Conservation (phyloP, 2,797 vertebrate species). For the Diplodus sargus region DNA sequence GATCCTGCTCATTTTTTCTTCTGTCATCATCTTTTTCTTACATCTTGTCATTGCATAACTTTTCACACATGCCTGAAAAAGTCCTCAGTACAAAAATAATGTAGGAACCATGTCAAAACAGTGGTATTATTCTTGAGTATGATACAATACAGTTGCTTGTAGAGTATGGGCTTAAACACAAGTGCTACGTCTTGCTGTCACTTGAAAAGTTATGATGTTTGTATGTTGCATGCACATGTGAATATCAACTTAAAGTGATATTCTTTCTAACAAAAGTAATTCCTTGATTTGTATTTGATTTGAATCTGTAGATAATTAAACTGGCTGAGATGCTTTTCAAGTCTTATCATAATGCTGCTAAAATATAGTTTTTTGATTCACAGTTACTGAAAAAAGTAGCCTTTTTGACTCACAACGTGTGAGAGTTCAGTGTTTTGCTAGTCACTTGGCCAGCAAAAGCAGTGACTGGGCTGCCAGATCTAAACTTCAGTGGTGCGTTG, state of each 20-base stretch:
- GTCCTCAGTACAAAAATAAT: constrained; percentile 1
- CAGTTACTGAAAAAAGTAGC: background rate
- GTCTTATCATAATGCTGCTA: background rate
- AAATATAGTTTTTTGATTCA: constrained; percentile 14
- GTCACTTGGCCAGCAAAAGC: background rate
- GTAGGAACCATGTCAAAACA: constrained; percentile 65
- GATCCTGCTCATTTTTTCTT: background rate
- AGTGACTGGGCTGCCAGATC: background rate
- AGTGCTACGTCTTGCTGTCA: constrained; percentile 68
- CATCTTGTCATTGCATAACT: constrained; percentile 1
- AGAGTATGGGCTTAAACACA: constrained; percentile 67
- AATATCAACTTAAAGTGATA: constrained; percentile 77
- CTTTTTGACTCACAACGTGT: background rate
- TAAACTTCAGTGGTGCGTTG: background rate
- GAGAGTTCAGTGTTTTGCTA: constrained; percentile 4
- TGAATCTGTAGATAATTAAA: constrained; percentile 19
- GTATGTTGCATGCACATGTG: constrained; percentile 80
- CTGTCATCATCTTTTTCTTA: background rate
- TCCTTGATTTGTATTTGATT: constrained; percentile 46
- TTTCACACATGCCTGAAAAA: constrained; percentile 2
- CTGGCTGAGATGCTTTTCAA: constrained; percentile 2
- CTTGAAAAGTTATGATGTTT: constrained; percentile 66
- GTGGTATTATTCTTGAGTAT: constrained; percentile 77
- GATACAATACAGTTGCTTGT: constrained; percentile 58
- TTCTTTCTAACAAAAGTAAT: constrained; percentile 52